Conservation (phyloP, 2,888 invertebrate genomes). For the Napeogenes sylphis region DNA sequence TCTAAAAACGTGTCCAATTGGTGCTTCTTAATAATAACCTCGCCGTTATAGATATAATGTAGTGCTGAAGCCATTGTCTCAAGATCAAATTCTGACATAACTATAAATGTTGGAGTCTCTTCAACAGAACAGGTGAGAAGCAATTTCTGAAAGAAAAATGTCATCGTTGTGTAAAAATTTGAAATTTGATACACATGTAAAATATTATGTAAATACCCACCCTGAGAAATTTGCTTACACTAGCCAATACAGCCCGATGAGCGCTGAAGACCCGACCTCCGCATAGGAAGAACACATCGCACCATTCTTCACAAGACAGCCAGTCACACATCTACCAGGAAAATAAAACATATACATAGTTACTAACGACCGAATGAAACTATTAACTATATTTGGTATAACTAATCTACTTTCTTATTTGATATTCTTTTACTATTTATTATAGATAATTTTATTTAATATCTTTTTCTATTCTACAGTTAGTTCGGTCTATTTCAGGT, state of each 20-base stretch:
- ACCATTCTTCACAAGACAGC: slow-evolving; percentile 66
- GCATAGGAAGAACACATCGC: slow-evolving; percentile 81
- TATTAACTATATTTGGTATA: neutral
- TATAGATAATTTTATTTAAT: no score
- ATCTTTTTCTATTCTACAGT: no score
- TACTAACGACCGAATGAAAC: slow-evolving; percentile 1
- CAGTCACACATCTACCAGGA: slow-evolving; percentile 62
- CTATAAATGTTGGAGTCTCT: slow-evolving; percentile 78
- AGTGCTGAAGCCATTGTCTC: slow-evolving; percentile 80
- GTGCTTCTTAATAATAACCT: slow-evolving; percentile 77
- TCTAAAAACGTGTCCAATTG: slow-evolving; percentile 78
- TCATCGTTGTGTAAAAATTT: neutral
- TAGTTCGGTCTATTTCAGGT: no score
- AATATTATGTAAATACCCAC: slow-evolving; percentile 51
- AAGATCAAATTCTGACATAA: slow-evolving; percentile 80
- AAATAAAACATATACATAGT: slow-evolving; percentile 5
- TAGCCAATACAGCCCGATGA: slow-evolving; percentile 82
- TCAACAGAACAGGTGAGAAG: slow-evolving; percentile 56
- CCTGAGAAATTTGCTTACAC: slow-evolving; percentile 82
- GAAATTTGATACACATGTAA: no score
- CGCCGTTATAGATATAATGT: slow-evolving; percentile 83
- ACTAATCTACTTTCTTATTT: neutral
- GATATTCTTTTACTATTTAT: no score
- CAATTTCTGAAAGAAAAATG: slow-evolving; percentile 46
- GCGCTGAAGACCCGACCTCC: slow-evolving; percentile 80